phyloP scores from a whole-genome alignment of 2,797 vertebrate species.

The Propithecus perrieri region DNA sequence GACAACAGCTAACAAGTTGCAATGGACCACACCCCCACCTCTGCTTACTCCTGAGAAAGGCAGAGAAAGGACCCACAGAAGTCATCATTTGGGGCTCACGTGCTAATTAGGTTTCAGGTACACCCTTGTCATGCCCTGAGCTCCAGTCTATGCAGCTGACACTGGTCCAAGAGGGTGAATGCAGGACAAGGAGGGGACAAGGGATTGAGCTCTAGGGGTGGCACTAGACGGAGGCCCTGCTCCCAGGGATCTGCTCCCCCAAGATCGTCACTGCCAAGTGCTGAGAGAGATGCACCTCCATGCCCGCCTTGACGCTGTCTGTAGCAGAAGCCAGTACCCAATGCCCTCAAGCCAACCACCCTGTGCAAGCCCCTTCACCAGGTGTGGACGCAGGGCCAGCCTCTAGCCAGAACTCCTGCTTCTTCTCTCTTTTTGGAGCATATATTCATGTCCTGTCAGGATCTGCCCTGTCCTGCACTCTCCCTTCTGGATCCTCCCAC shows the following conservation, averaged over 20 bases:
- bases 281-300: neutral
- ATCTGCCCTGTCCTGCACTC: neutral
- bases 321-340: neutral
- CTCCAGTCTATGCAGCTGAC: neutral
- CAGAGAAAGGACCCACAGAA: neutral
- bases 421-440: neutral
- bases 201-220: neutral
- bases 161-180: neutral
- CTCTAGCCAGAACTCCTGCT: neutral
- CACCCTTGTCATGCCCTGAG: neutral
- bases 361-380: neutral
- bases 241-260: neutral
- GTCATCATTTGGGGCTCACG: fast-evolving
- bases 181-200: neutral
- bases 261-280: neutral
- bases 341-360: neutral
- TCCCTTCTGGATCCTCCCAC: neutral
- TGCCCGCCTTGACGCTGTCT: neutral
- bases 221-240: neutral
- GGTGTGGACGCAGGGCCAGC: neutral
- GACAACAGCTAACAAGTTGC: neutral
- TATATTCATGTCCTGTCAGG: neutral
- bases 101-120: neutral
- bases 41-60: neutral
- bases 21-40: neutral